phyloP scores from a whole-genome alignment of 2,888 invertebrate species.

The Athalia circularis region DNA sequence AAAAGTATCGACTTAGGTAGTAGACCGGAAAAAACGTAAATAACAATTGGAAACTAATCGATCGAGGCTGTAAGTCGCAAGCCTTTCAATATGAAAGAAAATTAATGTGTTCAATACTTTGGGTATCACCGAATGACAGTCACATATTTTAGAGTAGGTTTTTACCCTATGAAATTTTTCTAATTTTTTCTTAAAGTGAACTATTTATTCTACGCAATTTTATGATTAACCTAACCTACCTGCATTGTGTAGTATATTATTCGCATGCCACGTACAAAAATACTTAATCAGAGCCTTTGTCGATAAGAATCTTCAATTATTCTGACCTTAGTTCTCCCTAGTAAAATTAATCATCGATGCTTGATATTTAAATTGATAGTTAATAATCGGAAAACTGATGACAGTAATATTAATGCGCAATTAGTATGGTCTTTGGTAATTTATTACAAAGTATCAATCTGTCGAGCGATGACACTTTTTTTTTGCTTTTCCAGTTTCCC shows the following conservation, averaged over 20 bases:
- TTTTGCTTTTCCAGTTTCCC: background rate
- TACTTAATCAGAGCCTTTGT: constrained; percentile 24
- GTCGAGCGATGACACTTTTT: background rate
- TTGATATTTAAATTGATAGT: constrained; percentile 44
- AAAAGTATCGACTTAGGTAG: constrained; percentile 47
- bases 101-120: constrained; percentile 17
- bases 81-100: background rate
- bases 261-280: background rate
- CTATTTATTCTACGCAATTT: too few species aligned
- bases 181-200: background rate
- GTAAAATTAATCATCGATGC: constrained; percentile 22
- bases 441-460: background rate
- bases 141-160: background rate
- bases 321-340: constrained; percentile 27
- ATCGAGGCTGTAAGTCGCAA: constrained; percentile 31
- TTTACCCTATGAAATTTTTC: background rate
- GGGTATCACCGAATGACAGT: background rate
- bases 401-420: constrained; percentile 1
- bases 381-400: constrained; percentile 23
- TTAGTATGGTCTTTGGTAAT: background rate
- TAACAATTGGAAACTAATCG: constrained; percentile 43
- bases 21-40: constrained; percentile 20
- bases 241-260: background rate
- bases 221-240: background rate
- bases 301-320: constrained; percentile 44